A percentile compares a stretch with the other conserved stretches of the same genome.
phyloP scores from a whole-genome alignment of 2,113 vertebrate genomes.

The Onychostoma macrolepis region DNA sequence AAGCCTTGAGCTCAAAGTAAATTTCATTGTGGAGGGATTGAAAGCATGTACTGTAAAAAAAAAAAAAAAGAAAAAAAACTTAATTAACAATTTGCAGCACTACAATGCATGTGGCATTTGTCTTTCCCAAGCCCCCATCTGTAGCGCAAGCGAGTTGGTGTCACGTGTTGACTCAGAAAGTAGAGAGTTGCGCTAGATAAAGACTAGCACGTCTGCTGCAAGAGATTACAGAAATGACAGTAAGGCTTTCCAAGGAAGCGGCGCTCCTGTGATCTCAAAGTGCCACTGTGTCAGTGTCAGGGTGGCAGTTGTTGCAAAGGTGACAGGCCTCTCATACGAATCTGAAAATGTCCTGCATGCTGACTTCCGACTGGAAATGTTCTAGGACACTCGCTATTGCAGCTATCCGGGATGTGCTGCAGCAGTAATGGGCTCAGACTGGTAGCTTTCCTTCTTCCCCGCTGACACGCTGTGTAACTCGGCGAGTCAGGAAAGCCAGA shows the following conservation, averaged over 20 bases:
- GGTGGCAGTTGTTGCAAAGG: slow-evolving; percentile 25
- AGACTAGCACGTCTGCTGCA: slow-evolving; percentile 20
- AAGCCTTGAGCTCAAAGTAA: background rate
- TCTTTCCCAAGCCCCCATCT: background rate
- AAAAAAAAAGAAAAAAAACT: background rate
- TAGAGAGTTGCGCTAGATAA: slow-evolving; percentile 1
- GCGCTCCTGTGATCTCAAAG: slow-evolving; percentile 20
- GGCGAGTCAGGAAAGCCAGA: background rate
- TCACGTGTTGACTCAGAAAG: slow-evolving; percentile 22
- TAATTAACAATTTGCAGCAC: background rate
- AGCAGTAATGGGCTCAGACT: slow-evolving; percentile 9
- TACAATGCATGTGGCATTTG: background rate
- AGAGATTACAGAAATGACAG: slow-evolving; percentile 33
- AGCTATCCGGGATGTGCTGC: background rate
- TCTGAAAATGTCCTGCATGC: slow-evolving; percentile 37
- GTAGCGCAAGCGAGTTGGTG: background rate
- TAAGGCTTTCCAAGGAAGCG: slow-evolving; percentile 2
- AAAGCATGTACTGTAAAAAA: background rate
- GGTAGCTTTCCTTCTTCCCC: background rate
- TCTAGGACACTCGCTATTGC: slow-evolving; percentile 13
- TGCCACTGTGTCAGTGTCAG: slow-evolving; percentile 31
- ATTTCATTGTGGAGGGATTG: background rate
- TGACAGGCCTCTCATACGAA: slow-evolving; percentile 25
- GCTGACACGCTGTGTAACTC: slow-evolving; percentile 15
- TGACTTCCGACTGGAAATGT: slow-evolving; percentile 25